A percentile compares a stretch with the other conserved stretches of the same genome.
Evolutionary conservation across 2,797 vertebrate genomes (phyloP).

Genomic region (Limnodromus scolopaceus): DNA sequence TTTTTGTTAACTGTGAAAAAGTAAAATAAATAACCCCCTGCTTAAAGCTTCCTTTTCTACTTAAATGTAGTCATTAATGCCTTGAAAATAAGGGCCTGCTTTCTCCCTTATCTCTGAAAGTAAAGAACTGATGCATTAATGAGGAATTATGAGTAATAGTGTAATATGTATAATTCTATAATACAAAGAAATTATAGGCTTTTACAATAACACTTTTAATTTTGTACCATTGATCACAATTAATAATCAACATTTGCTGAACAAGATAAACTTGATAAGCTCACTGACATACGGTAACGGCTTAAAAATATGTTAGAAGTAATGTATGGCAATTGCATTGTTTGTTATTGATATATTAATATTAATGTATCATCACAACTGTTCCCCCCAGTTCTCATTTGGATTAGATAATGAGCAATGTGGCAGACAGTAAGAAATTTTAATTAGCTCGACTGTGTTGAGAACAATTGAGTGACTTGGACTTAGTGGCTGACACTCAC

Average conservation of each 20-base stretch:
- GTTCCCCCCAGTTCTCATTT: constrained; percentile 22
- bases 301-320: neutral
- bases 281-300: neutral
- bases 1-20: neutral
- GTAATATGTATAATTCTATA: neutral
- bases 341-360: constrained; percentile 23
- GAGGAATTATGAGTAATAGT: neutral
- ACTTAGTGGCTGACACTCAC: constrained; percentile 1
- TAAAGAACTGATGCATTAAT: neutral
- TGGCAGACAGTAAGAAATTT: constrained; percentile 56
- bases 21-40: neutral
- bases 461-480: constrained; percentile 52
- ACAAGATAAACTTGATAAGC: neutral
- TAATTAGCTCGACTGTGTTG: constrained; percentile 37
- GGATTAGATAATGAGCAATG: constrained; percentile 37
- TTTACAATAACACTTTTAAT: neutral
- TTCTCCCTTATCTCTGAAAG: neutral
- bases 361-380: neutral
- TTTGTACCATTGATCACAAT: neutral
- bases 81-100: neutral
- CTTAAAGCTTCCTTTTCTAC: neutral
- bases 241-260: neutral
- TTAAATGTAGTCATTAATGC: neutral
- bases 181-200: neutral
- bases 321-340: neutral